Conservation (phyloP, 2,797 vertebrate genomes). For the Cirrhinus molitorella region DNA sequence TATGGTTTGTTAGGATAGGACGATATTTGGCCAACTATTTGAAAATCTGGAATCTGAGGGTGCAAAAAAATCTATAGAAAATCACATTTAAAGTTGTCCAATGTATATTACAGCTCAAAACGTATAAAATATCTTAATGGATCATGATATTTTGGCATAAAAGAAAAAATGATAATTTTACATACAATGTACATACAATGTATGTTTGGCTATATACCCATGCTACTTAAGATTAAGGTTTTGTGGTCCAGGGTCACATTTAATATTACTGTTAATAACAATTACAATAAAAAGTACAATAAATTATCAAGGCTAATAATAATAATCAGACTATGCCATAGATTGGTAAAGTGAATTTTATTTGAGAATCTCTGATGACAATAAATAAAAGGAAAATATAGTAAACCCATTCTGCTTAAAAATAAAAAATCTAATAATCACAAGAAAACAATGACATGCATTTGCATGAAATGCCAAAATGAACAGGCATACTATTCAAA, state of each 20-base stretch:
- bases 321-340: neutral
- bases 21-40: no score
- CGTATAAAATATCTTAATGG: no score
- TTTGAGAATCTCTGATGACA: conserved; percentile 64
- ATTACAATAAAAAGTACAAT: neutral
- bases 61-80: no score
- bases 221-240: neutral
- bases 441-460: conserved; percentile 37
- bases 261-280: neutral
- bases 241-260: neutral
- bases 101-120: no score
- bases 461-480: conserved; percentile 28
- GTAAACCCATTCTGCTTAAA: conserved; percentile 47
- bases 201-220: neutral
- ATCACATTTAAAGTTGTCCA: no score
- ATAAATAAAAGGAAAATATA: conserved; percentile 66
- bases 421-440: conserved; percentile 46
- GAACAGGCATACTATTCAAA: conserved; percentile 55
- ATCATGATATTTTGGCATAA: no score
- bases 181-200: no score
- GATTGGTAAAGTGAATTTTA: conserved; percentile 60
- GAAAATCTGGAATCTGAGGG: no score
- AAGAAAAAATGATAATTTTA: no score
- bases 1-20: no score
- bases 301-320: neutral